Evolutionary conservation across 2,888 invertebrate genomes (phyloP), one percentile per base, ranked within the genome.

Genomic region (Polylopha cassiicola): DNA sequence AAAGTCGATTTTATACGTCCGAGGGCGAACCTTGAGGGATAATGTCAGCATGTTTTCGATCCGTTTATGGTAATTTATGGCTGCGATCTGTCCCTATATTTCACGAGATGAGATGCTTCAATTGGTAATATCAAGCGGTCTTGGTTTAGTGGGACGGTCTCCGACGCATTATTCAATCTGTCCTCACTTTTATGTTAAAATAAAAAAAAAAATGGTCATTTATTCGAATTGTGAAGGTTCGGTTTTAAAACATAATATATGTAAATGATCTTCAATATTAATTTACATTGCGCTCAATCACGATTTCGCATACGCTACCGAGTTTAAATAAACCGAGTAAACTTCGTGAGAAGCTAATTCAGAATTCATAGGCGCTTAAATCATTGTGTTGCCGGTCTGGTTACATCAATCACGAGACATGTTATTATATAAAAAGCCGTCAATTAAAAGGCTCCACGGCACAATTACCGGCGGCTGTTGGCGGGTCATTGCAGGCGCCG

Each of bases 391-490:
- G 10, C 21, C 11, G 42, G 42, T 37, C 48, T 55, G 47, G 54
- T 60, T 37, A 42, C 46, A n/a, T n/a, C n/a, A 34, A 43, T 49
- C 39, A 33, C 34, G 24, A 32, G 39, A 45, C 31, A 27, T 39
- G 68, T 65, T 68, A 74, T 73, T 75, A 70, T 57, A 72, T 65
- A 73, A 75, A 73, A 76, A 73, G 64, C 59, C 49, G 52, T 49
- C 71, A 73, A 75, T 77, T 77, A 77, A 65, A 65, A 67, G 67
- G 65, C 73, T 71, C 72, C 73, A 47, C 55, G 50, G 58, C 50
- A 61, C 69, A 70, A 70, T 75, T 70, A 73, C 54, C 47, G 57
- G 38, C 60, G 55, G 52, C 47, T 56, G 65, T 65, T 60, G 69
- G 64, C 61, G 52, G 51, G 61, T 62, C 58, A 65, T 66, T 64